These are phyloP conservation scores for Drosophila sp. DNA, from an alignment of 1,140 invertebrate species.

Conservation along the genomic window DNA sequence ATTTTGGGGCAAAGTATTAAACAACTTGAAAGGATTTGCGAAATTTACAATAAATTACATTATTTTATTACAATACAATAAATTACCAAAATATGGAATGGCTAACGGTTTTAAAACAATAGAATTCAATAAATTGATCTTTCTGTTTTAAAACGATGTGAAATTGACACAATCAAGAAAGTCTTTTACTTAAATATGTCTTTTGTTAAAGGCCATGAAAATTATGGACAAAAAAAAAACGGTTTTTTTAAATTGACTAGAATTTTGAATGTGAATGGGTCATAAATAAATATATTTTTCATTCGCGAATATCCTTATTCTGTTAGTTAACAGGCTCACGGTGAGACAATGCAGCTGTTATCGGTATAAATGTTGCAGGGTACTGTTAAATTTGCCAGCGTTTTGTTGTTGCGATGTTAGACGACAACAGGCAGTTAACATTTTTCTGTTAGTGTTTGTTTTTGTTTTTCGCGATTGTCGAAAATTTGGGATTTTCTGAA, in stretches of 20 bases:
- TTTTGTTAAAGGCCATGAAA: no score
- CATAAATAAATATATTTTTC: not conserved
- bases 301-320: not conserved
- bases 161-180: not conserved
- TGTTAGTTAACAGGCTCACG: not conserved
- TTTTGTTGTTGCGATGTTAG: no score
- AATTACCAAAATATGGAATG: no score
- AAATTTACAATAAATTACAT: no score
- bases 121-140: no score
- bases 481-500: slow-evolving; percentile 3
- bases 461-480: slow-evolving; percentile 11
- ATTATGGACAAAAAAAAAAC: no score
- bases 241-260: not conserved
- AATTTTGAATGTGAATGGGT: not conserved
- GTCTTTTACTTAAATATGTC: not conserved
- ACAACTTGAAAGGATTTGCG: no score
- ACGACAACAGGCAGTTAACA: not conserved
- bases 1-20: no score
- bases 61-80: no score
- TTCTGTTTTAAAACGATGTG: not conserved
- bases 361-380: not conserved
- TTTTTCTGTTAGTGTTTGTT: slow-evolving; percentile 13
- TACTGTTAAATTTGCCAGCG: not conserved
- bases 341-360: no score
- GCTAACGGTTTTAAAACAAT: no score